A percentile compares a stretch with the other conserved stretches of the same genome.
phyloP scores from a whole-genome alignment of 2,888 invertebrate species.

The Diarsia dahlii region DNA sequence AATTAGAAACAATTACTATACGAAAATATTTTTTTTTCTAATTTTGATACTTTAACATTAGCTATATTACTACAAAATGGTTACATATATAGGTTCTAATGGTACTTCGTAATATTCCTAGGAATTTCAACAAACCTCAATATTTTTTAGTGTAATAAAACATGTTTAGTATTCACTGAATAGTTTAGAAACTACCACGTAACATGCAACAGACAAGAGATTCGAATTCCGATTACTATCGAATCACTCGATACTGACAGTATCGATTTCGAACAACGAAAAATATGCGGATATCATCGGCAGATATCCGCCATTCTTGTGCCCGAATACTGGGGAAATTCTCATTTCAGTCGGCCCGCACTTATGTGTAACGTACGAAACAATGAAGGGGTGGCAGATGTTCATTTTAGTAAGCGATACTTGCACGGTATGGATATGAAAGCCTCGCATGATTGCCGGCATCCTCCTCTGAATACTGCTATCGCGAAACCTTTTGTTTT shows the following conservation, averaged over 20 bases:
- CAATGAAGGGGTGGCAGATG: constrained; percentile 80
- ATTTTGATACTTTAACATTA: too few relatives aligned
- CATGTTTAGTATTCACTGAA: background rate
- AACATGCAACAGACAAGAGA: constrained; percentile 20
- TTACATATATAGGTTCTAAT: too few relatives aligned
- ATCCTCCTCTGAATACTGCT: constrained; percentile 71
- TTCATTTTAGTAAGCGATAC: constrained; percentile 83
- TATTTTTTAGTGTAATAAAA: background rate
- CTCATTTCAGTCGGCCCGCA: constrained; percentile 72
- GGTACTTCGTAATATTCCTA: background rate
- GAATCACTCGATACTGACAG: constrained; percentile 51
- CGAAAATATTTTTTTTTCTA: background rate
- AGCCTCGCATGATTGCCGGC: constrained; percentile 78
- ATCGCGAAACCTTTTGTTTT: constrained; percentile 77
- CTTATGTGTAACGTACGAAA: constrained; percentile 76
- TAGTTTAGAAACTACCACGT: background rate
- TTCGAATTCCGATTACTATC: constrained; percentile 42
- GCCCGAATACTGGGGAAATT: constrained; percentile 67
- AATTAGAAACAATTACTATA: background rate
- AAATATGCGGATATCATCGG: constrained; percentile 47
- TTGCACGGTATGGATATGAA: constrained; percentile 68
- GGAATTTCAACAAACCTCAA: background rate
- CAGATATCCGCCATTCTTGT: constrained; percentile 46
- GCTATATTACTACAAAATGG: background rate
- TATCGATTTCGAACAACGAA: constrained; percentile 44